Evolutionary conservation across 2,888 invertebrate genomes (phyloP), one percentile per base, ranked within the genome.

Genomic region (Andricus quercusramuli): DNA sequence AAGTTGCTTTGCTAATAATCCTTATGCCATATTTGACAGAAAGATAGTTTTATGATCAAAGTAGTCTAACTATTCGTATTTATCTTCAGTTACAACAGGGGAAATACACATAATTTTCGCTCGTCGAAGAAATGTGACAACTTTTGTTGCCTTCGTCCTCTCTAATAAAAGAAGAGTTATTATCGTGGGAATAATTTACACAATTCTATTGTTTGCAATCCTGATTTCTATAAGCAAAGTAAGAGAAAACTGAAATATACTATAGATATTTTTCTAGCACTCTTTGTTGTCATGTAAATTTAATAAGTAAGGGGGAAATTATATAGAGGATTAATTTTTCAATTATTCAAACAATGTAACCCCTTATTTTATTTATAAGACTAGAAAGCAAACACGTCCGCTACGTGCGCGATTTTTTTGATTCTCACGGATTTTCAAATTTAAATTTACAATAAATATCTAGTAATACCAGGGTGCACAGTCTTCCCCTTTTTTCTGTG

Each of bases 131-230:
- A 56, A n/a, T 9, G 56, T n/a, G 56, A 56, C n/a, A n/a, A 56
- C 56, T 56, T 56, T 56, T 56, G 56, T 56, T 56, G 56, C n/a
- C n/a, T 56, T 56, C n/a, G n/a, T 56, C n/a, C 56, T 56, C n/a
- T 56, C 56, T 56, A 56, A 56, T 56, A 56, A 56, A 56, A 56
- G 56, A 56, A 56, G 56, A 56, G 56, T 56, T 56, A 56, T 56
- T 56, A n/a, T 56, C n/a, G n/a, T n/a, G n/a, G n/a, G 56, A 56
- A 56, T 56, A 56, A n/a, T 56, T n/a, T 56, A 56, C 56, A 56
- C 56, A n/a, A n/a, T n/a, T 3, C 56, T 56, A 56, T 56, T 56
- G 56, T 56, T 56, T 9, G n/a, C n/a, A 9, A 56, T n/a, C 9
- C 56, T 56, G 56, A n/a, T n/a, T 56, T 56, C n/a, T 56, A 47